Evolutionary conservation across 2,797 vertebrate genomes (phyloP).

Genomic region (Crocidura indochinensis): DNA sequence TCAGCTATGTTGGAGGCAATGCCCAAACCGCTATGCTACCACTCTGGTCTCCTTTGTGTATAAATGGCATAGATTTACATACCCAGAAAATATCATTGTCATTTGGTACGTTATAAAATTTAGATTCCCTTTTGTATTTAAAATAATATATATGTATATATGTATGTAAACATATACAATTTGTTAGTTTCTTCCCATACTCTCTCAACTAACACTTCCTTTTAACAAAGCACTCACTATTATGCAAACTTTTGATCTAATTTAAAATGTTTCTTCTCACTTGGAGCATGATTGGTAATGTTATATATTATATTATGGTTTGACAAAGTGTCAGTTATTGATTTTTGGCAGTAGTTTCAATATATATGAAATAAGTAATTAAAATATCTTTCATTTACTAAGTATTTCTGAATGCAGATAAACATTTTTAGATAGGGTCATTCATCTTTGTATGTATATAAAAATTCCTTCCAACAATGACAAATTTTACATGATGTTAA

Average conservation of each 20-base stretch:
- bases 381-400: constrained; percentile 37
- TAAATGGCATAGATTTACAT: not conserved
- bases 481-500: constrained; percentile 8
- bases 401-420: constrained; percentile 47
- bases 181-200: not conserved
- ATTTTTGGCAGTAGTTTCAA: not conserved
- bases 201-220: not conserved
- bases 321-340: not conserved
- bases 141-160: too few species aligned
- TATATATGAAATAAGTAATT: not conserved
- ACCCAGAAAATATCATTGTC: not conserved
- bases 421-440: constrained; percentile 1
- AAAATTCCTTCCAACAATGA: constrained; percentile 30
- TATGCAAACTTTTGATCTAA: not conserved
- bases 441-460: constrained; percentile 48
- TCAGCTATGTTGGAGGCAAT: too few species aligned
- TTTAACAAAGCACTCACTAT: not conserved
- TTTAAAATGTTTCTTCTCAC: not conserved
- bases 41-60: too few species aligned
- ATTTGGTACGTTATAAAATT: not conserved
- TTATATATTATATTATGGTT: not conserved
- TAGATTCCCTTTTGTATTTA: not conserved
- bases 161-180: too few species aligned
- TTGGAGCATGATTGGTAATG: not conserved
- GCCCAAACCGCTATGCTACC: too few species aligned